These are phyloP conservation scores for Empis livida DNA, from an alignment of 2,888 invertebrate species.

Conservation along the genomic window DNA sequence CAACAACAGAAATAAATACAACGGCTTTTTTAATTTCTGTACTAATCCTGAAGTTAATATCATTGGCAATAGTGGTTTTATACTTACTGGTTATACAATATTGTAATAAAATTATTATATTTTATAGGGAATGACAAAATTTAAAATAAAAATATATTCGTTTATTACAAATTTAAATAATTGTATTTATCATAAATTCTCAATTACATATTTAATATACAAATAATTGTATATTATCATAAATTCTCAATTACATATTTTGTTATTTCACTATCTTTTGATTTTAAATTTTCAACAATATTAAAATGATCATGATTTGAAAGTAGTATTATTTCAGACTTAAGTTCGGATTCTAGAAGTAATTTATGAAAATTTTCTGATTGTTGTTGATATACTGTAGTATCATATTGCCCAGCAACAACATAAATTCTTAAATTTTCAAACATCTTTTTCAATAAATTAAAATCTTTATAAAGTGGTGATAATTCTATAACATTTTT, in stretches of 20 bases:
- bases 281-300: conserved; percentile 56
- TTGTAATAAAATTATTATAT: conserved; percentile 1
- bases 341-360: conserved; percentile 38
- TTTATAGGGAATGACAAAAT: background rate
- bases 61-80: conserved; percentile 77
- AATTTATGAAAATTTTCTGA: conserved; percentile 44
- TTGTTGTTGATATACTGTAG: conserved; percentile 48
- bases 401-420: conserved; percentile 25
- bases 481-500: conserved; percentile 42
- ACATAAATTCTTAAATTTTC: conserved; percentile 26
- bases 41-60: conserved; percentile 91
- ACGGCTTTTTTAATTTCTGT: conserved; percentile 82
- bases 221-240: no score
- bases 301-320: conserved; percentile 59
- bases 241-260: conserved; percentile 23
- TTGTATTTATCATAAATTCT: no score
- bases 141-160: no score
- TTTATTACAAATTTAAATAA: no score
- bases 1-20: conserved; percentile 54
- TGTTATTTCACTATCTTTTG: conserved; percentile 40
- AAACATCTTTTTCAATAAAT: conserved; percentile 24
- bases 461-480: conserved; percentile 40
- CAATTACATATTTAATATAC: no score
- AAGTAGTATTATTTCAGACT: conserved; percentile 44
- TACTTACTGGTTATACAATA: conserved; percentile 57